A percentile compares a stretch with the other conserved stretches of the same genome.
Conservation (phyloP, 1,140 invertebrate genomes). For the Drosophila pruinosa region DNA sequence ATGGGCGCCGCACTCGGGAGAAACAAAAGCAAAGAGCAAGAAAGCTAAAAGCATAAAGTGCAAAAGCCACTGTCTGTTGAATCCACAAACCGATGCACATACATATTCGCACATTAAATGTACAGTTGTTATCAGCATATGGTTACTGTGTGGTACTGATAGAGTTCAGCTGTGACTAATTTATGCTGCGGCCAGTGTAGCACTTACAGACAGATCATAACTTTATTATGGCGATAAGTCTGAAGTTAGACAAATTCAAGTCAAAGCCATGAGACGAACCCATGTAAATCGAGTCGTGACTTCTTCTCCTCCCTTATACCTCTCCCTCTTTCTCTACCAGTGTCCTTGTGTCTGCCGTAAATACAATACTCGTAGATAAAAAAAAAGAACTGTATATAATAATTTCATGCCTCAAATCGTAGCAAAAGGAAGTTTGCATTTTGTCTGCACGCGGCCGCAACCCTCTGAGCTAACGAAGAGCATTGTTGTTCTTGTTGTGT, state of each 20-base stretch:
- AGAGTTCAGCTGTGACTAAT: conserved; percentile 63
- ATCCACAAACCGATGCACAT: background rate
- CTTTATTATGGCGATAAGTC: conserved; percentile 70
- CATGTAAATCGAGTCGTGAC: conserved; percentile 43
- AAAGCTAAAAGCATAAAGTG: conserved; percentile 2
- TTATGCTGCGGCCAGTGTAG: conserved; percentile 64
- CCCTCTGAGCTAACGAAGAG: background rate
- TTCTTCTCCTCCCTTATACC: background rate
- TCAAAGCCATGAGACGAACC: conserved; percentile 55
- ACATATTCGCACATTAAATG: background rate
- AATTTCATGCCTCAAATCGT: conserved; percentile 43
- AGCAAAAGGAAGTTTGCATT: conserved; percentile 65
- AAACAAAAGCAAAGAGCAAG: conserved; percentile 5
- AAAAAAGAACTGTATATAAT: conserved; percentile 30
- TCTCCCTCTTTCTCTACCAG: background rate
- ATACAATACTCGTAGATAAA: conserved; percentile 11
- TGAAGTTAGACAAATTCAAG: conserved; percentile 69
- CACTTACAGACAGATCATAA: conserved; percentile 53
- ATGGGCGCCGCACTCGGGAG: conserved; percentile 15
- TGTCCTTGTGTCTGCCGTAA: background rate
- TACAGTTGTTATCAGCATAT: conserved; percentile 36
- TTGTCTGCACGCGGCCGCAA: conserved; percentile 58
- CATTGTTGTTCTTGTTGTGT: conserved; percentile 16
- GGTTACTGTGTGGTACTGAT: conserved; percentile 31
- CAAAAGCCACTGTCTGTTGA: conserved; percentile 16